phyloP scores from a whole-genome alignment of 2,797 vertebrate species.

The Melanotaenia nigrans region DNA sequence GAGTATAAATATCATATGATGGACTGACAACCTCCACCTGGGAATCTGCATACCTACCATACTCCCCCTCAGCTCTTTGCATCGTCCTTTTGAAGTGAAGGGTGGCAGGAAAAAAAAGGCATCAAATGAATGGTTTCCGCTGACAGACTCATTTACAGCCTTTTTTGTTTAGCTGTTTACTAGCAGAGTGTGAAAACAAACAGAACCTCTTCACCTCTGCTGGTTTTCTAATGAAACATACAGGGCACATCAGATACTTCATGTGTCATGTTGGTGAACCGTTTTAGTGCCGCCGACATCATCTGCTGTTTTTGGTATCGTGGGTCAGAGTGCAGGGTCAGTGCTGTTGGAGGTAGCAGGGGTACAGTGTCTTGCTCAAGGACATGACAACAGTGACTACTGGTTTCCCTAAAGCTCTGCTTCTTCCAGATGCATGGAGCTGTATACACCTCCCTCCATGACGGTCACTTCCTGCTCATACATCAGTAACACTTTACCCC shows the following conservation, averaged over 20 bases:
- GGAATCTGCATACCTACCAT: conserved; percentile 18
- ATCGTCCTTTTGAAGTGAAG: background rate
- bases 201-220: background rate
- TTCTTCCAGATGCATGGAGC: conserved; percentile 15
- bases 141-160: background rate
- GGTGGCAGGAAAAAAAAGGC: background rate
- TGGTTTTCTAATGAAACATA: background rate
- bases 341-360: too few species aligned
- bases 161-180: background rate
- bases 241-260: background rate
- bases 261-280: fast-evolving
- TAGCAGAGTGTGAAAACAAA: conserved; percentile 1
- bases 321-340: conserved; percentile 11
- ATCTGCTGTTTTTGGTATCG: conserved; percentile 9
- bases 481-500: too few species aligned
- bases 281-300: background rate
- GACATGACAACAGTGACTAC: conserved; percentile 17
- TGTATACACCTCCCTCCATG: conserved; percentile 15
- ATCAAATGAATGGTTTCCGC: conserved; percentile 7
- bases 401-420: background rate
- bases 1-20: conserved; percentile 60
- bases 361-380: conserved; percentile 22
- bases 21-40: conserved; percentile 42
- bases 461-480: background rate
- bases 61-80: background rate